phyloP scores from a whole-genome alignment of 1,140 invertebrate genomes.

The Bombyx mandarina region DNA sequence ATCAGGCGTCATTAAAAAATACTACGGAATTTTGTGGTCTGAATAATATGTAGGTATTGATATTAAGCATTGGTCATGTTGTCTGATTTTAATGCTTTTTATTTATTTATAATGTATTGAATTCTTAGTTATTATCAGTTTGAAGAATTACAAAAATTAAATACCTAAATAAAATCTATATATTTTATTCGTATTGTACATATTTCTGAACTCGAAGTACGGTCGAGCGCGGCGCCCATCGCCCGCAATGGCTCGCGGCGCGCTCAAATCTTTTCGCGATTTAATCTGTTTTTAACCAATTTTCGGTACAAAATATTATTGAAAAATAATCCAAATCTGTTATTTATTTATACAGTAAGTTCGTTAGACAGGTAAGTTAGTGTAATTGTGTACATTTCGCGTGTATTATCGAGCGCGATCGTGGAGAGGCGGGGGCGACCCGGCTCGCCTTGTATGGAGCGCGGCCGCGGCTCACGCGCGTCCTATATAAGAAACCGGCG shows the following conservation, averaged over 20 bases:
- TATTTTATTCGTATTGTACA: no score
- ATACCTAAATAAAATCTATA: background rate
- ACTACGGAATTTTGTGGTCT: no score
- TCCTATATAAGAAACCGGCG: slow-evolving; percentile 49
- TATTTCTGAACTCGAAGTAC: no score
- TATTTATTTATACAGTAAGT: no score
- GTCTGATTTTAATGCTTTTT: no score
- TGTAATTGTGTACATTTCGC: background rate
- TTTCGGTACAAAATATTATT: background rate
- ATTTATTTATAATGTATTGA: no score
- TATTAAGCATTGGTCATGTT: no score
- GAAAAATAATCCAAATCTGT: background rate
- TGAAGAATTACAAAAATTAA: background rate
- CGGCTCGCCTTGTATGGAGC: slow-evolving; percentile 61
- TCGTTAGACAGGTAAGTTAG: background rate
- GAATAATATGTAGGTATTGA: no score
- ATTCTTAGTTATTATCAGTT: no score
- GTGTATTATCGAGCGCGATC: slow-evolving; percentile 6
- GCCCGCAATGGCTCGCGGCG: slow-evolving; percentile 34
- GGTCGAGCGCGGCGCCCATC: slow-evolving; percentile 19
- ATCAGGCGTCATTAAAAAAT: no score
- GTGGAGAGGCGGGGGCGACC: slow-evolving; percentile 33
- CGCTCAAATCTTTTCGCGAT: slow-evolving; percentile 15
- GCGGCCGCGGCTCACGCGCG: slow-evolving; percentile 27
- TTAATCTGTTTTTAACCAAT: background rate